Conservation (phyloP, 2,888 invertebrate species). For the Tetrapedia diversipes region DNA sequence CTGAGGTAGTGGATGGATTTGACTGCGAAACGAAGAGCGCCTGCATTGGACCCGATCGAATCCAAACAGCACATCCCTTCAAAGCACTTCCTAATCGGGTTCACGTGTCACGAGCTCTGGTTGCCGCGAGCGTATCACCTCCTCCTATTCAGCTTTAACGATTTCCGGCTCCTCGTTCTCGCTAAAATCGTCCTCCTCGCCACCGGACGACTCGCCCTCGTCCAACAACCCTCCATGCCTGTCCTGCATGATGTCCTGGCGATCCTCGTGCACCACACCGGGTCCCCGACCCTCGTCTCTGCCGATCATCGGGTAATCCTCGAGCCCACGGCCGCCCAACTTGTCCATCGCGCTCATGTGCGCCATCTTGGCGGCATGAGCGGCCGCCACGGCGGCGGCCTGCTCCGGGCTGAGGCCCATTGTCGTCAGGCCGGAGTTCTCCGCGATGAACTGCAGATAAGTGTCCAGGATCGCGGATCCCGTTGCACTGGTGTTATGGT, state of each 20-base stretch:
- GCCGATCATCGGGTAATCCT: constrained; percentile 80
- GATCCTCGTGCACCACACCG: constrained; percentile 77
- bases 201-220: constrained; percentile 78
- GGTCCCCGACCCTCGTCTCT: constrained; percentile 77
- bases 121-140: neutral
- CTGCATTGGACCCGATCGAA: neutral
- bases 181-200: constrained; percentile 80
- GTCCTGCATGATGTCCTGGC: constrained; percentile 69
- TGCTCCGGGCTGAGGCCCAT: constrained; percentile 88
- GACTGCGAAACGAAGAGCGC: constrained; percentile 45
- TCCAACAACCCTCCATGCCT: constrained; percentile 71
- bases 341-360: constrained; percentile 88
- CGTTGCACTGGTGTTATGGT: constrained; percentile 81
- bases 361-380: constrained; percentile 91
- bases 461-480: constrained; percentile 92
- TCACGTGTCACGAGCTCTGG: constrained; percentile 23
- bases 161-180: constrained; percentile 80
- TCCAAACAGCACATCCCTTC: neutral
- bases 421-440: constrained; percentile 88
- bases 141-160: constrained; percentile 79
- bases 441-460: constrained; percentile 94
- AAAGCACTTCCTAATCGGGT: constrained; percentile 41
- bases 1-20: constrained; percentile 79
- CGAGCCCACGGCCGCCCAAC: constrained; percentile 71
- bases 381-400: constrained; percentile 86